Percentiles rank a stretch among this genome's conserved stretches.
Evolutionary conservation across 2,113 vertebrate species (phyloP).

Genomic region (Enhydra lutris): DNA sequence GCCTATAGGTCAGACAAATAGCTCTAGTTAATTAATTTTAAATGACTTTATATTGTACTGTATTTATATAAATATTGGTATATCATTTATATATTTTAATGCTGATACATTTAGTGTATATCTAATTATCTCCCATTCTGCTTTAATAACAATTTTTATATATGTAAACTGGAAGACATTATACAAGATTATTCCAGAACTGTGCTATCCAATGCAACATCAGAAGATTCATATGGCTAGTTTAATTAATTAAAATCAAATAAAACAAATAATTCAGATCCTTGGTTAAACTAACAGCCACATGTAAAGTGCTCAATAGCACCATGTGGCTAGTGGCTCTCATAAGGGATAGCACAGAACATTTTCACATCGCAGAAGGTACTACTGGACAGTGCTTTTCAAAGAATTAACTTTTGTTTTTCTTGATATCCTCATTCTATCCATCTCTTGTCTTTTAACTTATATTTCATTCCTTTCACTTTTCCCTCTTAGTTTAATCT

Average conservation of each 20-base stretch:
- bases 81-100: neutral
- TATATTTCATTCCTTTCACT: neutral
- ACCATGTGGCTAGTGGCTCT: neutral
- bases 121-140: neutral
- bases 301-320: neutral
- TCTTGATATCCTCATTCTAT: neutral
- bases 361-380: accelerated
- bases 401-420: neutral
- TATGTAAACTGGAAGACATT: neutral
- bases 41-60: neutral
- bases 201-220: neutral
- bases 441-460: neutral
- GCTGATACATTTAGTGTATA: neutral
- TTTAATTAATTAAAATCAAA: neutral
- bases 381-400: neutral
- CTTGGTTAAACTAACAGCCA: neutral
- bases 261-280: neutral
- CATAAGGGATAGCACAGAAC: neutral
- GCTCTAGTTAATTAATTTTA: neutral
- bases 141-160: neutral
- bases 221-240: neutral
- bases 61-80: neutral
- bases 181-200: neutral
- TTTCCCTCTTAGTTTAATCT: neutral
- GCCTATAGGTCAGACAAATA: neutral